Conservation (phyloP, 2,113 vertebrate genomes). For the Xiphophorus maculatus region DNA sequence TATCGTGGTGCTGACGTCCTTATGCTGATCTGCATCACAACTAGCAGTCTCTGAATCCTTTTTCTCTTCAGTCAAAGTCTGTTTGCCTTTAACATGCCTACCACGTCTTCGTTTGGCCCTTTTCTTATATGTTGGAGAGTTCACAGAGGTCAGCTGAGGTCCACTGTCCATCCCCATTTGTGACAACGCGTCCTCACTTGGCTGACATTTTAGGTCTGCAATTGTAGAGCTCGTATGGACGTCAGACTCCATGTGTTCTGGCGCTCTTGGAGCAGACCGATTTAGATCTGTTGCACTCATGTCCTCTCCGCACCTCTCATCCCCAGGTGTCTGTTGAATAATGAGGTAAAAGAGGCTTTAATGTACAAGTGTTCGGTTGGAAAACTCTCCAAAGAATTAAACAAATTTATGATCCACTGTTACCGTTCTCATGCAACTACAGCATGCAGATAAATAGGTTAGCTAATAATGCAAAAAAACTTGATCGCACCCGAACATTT, state of each 20-base stretch:
- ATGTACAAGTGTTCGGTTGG: no score
- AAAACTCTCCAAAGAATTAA: no score
- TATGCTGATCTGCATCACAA: constrained; percentile 26
- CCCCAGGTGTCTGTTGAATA: constrained; percentile 42
- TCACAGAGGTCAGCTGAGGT: constrained; percentile 6
- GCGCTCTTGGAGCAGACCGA: constrained; percentile 4
- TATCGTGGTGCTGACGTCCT: constrained; percentile 33
- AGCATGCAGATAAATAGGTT: no score
- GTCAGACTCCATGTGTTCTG: constrained; percentile 8
- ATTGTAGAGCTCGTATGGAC: constrained; percentile 21
- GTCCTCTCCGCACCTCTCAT: constrained; percentile 25
- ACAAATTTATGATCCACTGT: no score
- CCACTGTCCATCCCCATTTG: constrained; percentile 28
- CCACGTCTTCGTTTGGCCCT: constrained; percentile 30
- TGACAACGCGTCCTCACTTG: neutral
- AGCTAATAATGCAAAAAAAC: no score
- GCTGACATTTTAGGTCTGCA: neutral
- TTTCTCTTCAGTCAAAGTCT: neutral
- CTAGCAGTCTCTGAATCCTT: neutral
- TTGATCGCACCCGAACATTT: no score
- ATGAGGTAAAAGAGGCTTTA: neutral
- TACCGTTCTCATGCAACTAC: no score
- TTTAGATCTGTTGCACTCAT: constrained; percentile 16
- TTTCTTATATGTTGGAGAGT: constrained; percentile 29
- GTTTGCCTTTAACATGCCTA: constrained; percentile 30